These are phyloP conservation scores for Zootoca vivipara DNA, from an alignment of 2,113 vertebrate species.

Conservation along the genomic window DNA sequence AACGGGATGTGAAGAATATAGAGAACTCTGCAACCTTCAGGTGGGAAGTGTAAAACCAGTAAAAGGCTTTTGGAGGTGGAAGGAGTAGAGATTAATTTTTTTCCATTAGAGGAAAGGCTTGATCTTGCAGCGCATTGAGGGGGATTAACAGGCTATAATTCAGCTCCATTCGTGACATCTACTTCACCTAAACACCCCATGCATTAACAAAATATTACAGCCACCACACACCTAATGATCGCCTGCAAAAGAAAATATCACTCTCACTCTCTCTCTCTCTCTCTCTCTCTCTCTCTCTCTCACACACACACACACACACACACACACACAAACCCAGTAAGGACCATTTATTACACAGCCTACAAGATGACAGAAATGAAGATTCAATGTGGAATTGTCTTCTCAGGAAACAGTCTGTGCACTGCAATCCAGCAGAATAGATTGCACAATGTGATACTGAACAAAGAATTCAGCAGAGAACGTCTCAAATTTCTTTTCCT, in stretches of 20 bases:
- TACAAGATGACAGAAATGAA: neutral
- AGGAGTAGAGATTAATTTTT: neutral
- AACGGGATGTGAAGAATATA: slow-evolving; percentile 38
- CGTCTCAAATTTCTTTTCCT: neutral
- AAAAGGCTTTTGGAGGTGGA: neutral
- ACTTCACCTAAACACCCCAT: neutral
- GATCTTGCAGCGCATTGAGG: neutral
- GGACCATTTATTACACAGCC: neutral
- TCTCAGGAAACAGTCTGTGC: neutral
- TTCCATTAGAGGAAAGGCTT: neutral
- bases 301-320: too few species aligned
- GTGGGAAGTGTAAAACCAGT: neutral
- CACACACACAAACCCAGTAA: neutral
- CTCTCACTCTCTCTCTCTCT: too few species aligned
- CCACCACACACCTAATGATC: neutral
- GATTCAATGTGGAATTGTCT: neutral
- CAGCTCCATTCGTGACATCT: neutral
- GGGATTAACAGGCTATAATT: neutral
- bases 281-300: too few species aligned
- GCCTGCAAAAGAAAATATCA: neutral
- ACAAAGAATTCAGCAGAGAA: neutral
- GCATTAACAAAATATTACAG: neutral
- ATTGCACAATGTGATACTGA: neutral
- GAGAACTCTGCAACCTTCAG: neutral
- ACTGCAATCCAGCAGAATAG: neutral